phyloP scores from a whole-genome alignment of 2,797 vertebrate genomes.

The Myotis vivesi region DNA sequence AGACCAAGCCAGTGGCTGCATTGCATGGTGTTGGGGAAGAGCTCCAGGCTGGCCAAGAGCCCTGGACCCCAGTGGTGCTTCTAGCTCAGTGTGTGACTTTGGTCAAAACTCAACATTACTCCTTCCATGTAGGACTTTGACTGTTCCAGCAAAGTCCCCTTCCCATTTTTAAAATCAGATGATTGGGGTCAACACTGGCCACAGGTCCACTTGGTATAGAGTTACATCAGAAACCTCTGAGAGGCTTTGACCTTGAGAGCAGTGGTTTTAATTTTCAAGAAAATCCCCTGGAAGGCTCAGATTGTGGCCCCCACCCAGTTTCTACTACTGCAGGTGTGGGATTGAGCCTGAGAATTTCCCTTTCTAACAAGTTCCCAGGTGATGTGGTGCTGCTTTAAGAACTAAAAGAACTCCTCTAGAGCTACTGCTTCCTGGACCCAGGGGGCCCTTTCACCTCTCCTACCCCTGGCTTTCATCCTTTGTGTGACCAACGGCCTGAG shows the following conservation, averaged over 20 bases:
- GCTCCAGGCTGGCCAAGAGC: neutral
- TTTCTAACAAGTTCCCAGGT: neutral
- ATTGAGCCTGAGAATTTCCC: neutral
- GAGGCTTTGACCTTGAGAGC: neutral
- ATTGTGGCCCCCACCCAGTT: neutral
- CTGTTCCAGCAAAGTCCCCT: neutral
- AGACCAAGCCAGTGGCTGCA: neutral
- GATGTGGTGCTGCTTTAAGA: neutral
- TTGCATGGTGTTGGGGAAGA: neutral
- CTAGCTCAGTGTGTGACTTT: neutral
- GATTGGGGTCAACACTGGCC: neutral
- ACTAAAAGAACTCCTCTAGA: neutral
- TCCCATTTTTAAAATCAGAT: neutral
- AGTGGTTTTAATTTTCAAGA: neutral
- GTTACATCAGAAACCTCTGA: neutral
- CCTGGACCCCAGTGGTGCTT: neutral
- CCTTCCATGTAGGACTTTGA: neutral
- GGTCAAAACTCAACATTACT: neutral
- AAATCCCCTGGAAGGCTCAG: neutral
- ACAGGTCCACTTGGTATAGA: neutral
- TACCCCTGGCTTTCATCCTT: neutral
- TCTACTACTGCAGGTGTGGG: neutral
- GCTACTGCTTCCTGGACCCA: neutral
- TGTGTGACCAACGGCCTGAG: neutral
- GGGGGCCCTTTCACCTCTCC: neutral